Evolutionary conservation across 1,140 invertebrate genomes (phyloP), one percentile per base, ranked within the genome.

Genomic region (Alviniconcha marisindica): DNA sequence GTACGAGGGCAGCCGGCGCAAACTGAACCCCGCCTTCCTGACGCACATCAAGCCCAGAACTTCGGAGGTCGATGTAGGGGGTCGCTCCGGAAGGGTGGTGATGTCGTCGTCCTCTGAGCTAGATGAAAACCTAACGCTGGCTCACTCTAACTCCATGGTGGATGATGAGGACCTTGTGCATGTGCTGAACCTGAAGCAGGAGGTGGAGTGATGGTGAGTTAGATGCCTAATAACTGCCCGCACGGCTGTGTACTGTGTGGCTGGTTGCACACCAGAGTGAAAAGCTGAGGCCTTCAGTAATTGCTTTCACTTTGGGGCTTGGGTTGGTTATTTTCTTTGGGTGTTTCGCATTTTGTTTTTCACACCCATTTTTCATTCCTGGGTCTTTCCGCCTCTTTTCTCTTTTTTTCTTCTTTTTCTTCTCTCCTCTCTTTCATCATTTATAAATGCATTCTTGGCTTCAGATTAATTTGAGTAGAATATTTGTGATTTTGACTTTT

Each of bases 11-110:
- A 80, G 78, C 33, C 56, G 78, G 4, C 56, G 78, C 18, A 80
- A 80, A 24, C 60, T 60, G 36, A 80, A 66, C 56, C 78, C 78
- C 7, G 54, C 78, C 18, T 69, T 66, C 14, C 48, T 80, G 56
- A 80, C 56, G 40, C 78, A 80, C 38, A 80, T 80, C 36, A 80
- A 80, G 56, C 78, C 78, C 54, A 66, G 60, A 31, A 42, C 60
- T 21, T 24, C 56, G 4, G 44, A 48, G 10, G n/a, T 2, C 2
- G 73, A 51, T 1, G n/a, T 7, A 10, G 73, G 73, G 14, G 28
- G 28, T 24, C 60, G 60, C 24, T 5, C 60, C 7, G 4, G 73
- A 24, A 48, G 73, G 44, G 40, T 28, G 73, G 33, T 71, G 69
- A 33, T 66, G 31, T 28, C 63, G 15, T 33, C 31, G 28, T 14